These are phyloP conservation scores for Pteronura brasiliensis DNA, from an alignment of 2,113 vertebrate species.

Conservation along the genomic window DNA sequence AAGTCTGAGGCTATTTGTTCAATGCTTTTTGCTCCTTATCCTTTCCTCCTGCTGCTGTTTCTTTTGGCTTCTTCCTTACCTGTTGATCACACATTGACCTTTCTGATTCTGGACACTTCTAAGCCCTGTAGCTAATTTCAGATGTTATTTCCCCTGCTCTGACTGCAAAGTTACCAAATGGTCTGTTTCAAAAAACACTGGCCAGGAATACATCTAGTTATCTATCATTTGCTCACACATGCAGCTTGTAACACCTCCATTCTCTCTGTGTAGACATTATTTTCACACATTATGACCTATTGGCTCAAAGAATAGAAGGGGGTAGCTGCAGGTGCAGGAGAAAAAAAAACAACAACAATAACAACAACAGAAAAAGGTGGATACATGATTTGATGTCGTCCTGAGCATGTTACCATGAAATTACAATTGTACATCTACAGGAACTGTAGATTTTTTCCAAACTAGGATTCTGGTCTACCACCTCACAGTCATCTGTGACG, in stretches of 20 bases:
- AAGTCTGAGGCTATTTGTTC: neutral
- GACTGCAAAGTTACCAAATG: neutral
- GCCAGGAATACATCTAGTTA: neutral
- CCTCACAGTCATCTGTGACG: neutral
- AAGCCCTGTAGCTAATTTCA: slow-evolving; percentile 21
- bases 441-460: neutral
- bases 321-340: neutral
- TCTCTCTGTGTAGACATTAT: neutral
- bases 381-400: neutral
- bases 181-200: slow-evolving; percentile 19
- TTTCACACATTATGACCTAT: neutral
- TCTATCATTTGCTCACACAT: neutral
- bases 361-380: neutral
- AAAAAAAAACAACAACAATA: neutral
- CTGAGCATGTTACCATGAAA: neutral
- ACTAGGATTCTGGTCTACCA: neutral
- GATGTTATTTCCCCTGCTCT: slow-evolving; percentile 14
- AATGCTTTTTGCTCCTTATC: slow-evolving; percentile 25
- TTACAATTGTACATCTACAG: neutral
- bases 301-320: neutral
- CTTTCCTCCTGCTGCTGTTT: slow-evolving; percentile 34
- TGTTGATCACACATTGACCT: slow-evolving; percentile 50
- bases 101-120: neutral
- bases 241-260: neutral
- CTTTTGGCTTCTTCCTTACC: slow-evolving; percentile 17